Base-by-base conservation (phyloP, 1,140 invertebrate genomes). In the Drosophila simulans region DNA sequence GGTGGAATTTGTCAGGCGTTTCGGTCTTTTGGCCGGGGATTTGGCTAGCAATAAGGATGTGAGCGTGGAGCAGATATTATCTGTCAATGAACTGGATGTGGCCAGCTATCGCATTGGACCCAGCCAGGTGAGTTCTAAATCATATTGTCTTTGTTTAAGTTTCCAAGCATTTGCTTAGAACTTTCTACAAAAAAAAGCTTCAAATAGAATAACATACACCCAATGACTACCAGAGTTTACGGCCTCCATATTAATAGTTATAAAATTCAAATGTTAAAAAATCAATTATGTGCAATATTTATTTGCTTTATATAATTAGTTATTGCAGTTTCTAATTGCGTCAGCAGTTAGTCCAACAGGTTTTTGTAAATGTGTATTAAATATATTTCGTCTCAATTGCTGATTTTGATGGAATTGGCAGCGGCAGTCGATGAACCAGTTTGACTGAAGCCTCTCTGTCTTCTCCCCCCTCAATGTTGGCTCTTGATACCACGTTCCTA, bases 91-190 rank as follows among this genome's bases (percentile, higher is more conserved):
- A 91, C 93, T 99, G 46, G 97, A 98, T 91, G 94, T 96, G 51
- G 95, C 96, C 11, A 96, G 95, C 52, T 98, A 98, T 93, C 94
- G 97, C 56, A 95, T 98, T 31, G 98, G 98, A 12, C 94, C 98
- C 49, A 98, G 97, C 93, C 97, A 98, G 95, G 97, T 98, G 46
- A 76, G 83, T 64, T 42, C 5, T 31, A n/a, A 31, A n/a, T 15
- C 34, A 63, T 17, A 43, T 11, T 0, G 4, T 20, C 2, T 20
- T 20, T 42, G 15, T 42, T 42, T 15, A 8, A 8, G 7, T 42
- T 15, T 0, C 7, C 2, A 15, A 42, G 15, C 2, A 5, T 15
- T 42, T 17, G 27, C 7, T 10, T 8, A 31, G 27, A 31, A 31
- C 27, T 31, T 8, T 31, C 8, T 31, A 2, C 27, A 31, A 31